A percentile compares a stretch with the other conserved stretches of the same genome.
Evolutionary conservation across 2,113 vertebrate species (phyloP).

Genomic region (Bos indicus): DNA sequence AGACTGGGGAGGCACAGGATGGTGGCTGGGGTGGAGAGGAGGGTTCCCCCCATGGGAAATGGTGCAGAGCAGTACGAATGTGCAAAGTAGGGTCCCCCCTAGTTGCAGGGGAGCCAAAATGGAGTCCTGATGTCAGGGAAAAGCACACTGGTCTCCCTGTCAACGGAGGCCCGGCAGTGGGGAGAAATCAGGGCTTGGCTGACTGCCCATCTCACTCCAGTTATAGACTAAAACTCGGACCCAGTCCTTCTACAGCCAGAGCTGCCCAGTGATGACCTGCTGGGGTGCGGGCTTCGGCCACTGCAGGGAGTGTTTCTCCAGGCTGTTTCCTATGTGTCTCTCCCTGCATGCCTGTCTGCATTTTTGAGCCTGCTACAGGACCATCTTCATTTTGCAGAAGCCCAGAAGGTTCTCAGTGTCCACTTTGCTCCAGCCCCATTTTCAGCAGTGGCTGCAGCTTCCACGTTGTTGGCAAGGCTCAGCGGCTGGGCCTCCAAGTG

Average conservation of each 20-base stretch:
- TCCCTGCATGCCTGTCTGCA: slow-evolving; percentile 68
- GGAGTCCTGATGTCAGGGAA: not conserved
- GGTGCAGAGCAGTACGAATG: not conserved
- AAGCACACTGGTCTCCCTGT: not conserved
- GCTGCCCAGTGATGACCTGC: slow-evolving; percentile 67
- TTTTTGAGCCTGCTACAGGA: slow-evolving; percentile 56
- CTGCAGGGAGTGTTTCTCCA: slow-evolving; percentile 63
- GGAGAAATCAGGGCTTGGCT: not conserved
- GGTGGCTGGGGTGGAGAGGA: not conserved
- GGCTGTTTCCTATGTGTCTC: slow-evolving; percentile 23
- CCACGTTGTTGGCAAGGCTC: slow-evolving; percentile 83
- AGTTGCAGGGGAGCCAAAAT: not conserved
- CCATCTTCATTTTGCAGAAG: slow-evolving; percentile 56
- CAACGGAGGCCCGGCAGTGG: not conserved
- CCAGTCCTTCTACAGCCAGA: slow-evolving; percentile 63
- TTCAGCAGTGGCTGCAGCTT: slow-evolving; percentile 80
- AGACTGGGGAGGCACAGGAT: slow-evolving; percentile 21
- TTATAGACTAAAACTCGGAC: slow-evolving; percentile 71
- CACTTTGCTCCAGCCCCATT: slow-evolving; percentile 77
- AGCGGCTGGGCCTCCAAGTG: slow-evolving; percentile 81
- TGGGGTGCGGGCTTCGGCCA: slow-evolving; percentile 58
- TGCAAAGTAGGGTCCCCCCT: not conserved
- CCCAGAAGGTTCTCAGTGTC: slow-evolving; percentile 76
- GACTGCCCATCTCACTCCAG: slow-evolving; percentile 50
- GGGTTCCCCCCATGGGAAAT: slow-evolving; percentile 8